A percentile compares a stretch with the other conserved stretches of the same genome.
Evolutionary conservation across 2,113 vertebrate species (phyloP).

Genomic region (Crotalus viridis): DNA sequence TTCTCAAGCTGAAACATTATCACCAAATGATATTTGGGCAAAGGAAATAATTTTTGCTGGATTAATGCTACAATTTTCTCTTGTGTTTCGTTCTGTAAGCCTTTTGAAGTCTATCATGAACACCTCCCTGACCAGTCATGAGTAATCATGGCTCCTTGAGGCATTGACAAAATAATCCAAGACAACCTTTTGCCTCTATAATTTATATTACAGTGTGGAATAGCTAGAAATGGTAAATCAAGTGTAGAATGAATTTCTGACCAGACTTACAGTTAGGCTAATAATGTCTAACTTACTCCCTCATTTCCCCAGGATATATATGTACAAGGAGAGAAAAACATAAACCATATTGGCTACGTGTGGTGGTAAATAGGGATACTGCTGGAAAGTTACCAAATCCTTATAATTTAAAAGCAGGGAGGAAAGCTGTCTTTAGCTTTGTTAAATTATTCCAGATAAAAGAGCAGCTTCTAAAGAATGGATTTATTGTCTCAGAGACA

Average conservation of each 20-base stretch:
- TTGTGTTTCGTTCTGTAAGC: not conserved
- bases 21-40: not conserved
- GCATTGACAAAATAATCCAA: not conserved
- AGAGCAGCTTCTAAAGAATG: not conserved
- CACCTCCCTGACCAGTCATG: not conserved
- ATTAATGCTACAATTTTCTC: not conserved
- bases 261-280: not conserved
- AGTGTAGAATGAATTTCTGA: not conserved
- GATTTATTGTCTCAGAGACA: not conserved
- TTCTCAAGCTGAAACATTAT: not conserved
- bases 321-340: not conserved
- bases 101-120: not conserved
- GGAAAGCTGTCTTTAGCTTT: not conserved
- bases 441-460: slow-evolving; percentile 4
- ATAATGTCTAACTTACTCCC: slow-evolving; percentile 20
- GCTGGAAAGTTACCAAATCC: slow-evolving; percentile 13
- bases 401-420: slow-evolving; percentile 3
- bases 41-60: not conserved
- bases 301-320: not conserved
- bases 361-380: not conserved
- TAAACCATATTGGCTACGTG: not conserved
- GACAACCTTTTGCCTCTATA: not conserved
- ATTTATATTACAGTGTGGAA: not conserved
- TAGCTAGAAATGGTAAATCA: slow-evolving; percentile 18
- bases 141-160: not conserved